These are phyloP conservation scores for Latheticus oryzae DNA, from an alignment of 2,888 invertebrate species.

Conservation along the genomic window DNA sequence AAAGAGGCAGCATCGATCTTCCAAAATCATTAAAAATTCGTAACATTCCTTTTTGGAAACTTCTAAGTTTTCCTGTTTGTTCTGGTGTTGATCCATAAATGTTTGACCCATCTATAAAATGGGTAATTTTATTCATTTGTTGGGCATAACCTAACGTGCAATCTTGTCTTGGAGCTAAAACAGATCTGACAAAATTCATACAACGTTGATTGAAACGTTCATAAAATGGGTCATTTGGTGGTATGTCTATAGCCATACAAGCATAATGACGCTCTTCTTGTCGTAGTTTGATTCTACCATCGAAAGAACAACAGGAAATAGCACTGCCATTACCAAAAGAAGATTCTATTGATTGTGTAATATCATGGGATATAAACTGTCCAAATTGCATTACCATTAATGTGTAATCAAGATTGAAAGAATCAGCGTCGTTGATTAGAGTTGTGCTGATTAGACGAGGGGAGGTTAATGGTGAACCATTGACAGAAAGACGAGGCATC, in stretches of 20 bases:
- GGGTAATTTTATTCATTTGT: slow-evolving; percentile 82
- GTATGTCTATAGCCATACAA: slow-evolving; percentile 75
- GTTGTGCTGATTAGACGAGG: slow-evolving; percentile 75
- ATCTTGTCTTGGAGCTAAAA: slow-evolving; percentile 74
- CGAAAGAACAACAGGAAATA: slow-evolving; percentile 77
- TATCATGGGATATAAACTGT: slow-evolving; percentile 82
- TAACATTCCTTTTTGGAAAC: slow-evolving; percentile 72
- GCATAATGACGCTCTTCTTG: slow-evolving; percentile 72
- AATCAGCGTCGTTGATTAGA: slow-evolving; percentile 71
- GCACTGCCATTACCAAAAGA: slow-evolving; percentile 78
- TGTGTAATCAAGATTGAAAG: slow-evolving; percentile 73
- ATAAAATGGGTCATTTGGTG: slow-evolving; percentile 73
- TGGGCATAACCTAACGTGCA: slow-evolving; percentile 78
- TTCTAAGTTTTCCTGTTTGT: slow-evolving; percentile 70
- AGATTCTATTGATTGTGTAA: slow-evolving; percentile 77
- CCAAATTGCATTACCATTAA: slow-evolving; percentile 83
- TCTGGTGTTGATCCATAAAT: slow-evolving; percentile 78
- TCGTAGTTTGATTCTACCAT: slow-evolving; percentile 69
- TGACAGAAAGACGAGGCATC: slow-evolving; percentile 68
- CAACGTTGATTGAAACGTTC: slow-evolving; percentile 71
- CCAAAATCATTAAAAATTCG: slow-evolving; percentile 75
- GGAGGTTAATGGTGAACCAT: slow-evolving; percentile 71
- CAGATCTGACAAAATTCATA: slow-evolving; percentile 79
- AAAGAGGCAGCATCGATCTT: slow-evolving; percentile 74
- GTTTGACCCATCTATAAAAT: slow-evolving; percentile 79